A percentile compares a stretch with the other conserved stretches of the same genome.
Evolutionary conservation across 2,113 vertebrate species (phyloP).

Genomic region (Oreotrochilus melanogaster): DNA sequence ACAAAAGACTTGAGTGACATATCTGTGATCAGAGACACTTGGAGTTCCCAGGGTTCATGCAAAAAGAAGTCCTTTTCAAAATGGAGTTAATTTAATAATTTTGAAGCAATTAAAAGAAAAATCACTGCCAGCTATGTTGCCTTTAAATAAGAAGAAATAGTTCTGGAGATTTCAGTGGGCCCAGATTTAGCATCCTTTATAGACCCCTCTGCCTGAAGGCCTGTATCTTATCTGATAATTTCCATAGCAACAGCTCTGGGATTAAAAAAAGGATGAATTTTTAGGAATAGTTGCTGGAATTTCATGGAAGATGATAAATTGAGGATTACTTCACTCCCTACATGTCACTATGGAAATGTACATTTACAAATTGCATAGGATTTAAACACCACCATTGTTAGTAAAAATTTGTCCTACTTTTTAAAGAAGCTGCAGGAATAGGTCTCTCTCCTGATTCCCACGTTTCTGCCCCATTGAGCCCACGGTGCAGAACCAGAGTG

Average conservation of each 20-base stretch:
- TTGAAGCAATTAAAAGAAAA: conserved; percentile 14
- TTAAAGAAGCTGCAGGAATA: not conserved
- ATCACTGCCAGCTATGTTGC: not conserved
- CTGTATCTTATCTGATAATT: conserved; percentile 82
- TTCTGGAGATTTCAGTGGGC: conserved; percentile 58
- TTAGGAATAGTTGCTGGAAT: conserved; percentile 81
- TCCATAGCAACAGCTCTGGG: conserved; percentile 85
- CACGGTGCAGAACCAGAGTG: accelerated
- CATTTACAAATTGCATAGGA: conserved; percentile 78
- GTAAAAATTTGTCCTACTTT: conserved; percentile 43
- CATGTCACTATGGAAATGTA: conserved; percentile 79
- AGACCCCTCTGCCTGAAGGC: conserved; percentile 79
- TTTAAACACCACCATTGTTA: conserved; percentile 67
- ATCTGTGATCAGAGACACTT: not conserved
- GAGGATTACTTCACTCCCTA: conserved; percentile 78
- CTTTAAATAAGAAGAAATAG: conserved; percentile 47
- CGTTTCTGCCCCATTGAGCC: not conserved
- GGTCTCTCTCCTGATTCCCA: not conserved
- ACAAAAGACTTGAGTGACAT: not conserved
- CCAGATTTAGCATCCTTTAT: conserved; percentile 71
- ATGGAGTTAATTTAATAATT: conserved; percentile 18
- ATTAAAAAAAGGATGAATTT: conserved; percentile 82
- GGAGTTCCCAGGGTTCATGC: not conserved
- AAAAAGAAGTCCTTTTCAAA: not conserved
- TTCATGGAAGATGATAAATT: conserved; percentile 76